Evolutionary conservation across 2,113 vertebrate species (phyloP).

Genomic region (Psittacus erithacus): DNA sequence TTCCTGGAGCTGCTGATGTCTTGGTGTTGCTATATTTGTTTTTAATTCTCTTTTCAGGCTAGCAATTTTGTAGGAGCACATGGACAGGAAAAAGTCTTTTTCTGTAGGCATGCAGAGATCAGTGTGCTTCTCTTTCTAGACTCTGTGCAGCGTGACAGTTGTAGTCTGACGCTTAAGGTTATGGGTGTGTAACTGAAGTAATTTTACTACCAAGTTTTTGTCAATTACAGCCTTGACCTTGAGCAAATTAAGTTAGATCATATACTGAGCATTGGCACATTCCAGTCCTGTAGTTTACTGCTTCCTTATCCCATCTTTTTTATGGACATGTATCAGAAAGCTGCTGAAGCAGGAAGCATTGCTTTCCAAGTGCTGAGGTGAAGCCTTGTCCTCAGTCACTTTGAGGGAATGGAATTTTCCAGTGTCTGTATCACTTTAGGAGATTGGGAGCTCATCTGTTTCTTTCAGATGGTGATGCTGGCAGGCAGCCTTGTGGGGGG

Average conservation of each 20-base stretch:
- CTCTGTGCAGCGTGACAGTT: neutral
- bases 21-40: neutral
- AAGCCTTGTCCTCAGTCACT: neutral
- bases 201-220: neutral
- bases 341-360: conserved; percentile 15
- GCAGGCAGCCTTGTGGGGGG: neutral
- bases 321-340: neutral
- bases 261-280: neutral
- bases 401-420: conserved; percentile 48
- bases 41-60: neutral
- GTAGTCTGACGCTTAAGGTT: neutral
- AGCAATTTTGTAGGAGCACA: neutral
- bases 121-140: neutral
- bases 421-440: neutral
- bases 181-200: neutral
- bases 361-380: neutral
- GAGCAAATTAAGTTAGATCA: neutral
- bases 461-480: neutral
- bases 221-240: conserved; percentile 30
- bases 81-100: neutral
- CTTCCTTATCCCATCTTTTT: conserved; percentile 3
- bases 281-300: neutral
- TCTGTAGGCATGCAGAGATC: neutral
- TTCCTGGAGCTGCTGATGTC: neutral
- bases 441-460: neutral